Evolutionary conservation across 2,797 vertebrate species (phyloP), one percentile per base, ranked within the genome.

Genomic region (Clarias platycephalus): DNA sequence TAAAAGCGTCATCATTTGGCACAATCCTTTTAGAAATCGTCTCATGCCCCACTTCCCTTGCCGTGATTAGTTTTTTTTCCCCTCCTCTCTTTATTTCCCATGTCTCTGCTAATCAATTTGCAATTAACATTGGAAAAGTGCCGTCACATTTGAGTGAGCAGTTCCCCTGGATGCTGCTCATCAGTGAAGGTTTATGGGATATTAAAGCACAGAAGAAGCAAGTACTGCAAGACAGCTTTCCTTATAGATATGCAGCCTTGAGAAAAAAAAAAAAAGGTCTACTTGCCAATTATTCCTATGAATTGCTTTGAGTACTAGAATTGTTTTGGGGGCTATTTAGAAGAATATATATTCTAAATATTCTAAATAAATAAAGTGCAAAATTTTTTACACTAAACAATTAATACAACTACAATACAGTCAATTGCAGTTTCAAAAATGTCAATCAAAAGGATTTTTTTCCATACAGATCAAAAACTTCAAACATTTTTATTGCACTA

Each of bases 121-220:
- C 91, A 92, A 92, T 92, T 91, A 92, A 88, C 86, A 81, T 90
- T 91, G 91, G 90, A 87, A 93, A 91, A 91, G 89, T 89, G 83
- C 77, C 80, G 86, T 92, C 90, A 88, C 88, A 88, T 88, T 82
- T 85, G 90, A 89, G 86, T 86, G 89, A 90, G 90, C 89, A 88
- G 75, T 31, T 84, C 57, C 86, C 80, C 67, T 72, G 74, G 83
- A 40, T 89, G 55, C 70, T 78, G 88, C 87, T 88, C 83, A 85
- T 84, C 80, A 81, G 28, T 28, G 60, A 79, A 34, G 58, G 26
- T 81, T 88, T 88, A 86, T 82, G 78, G 79, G 88, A 80, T 75
- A 84, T 86, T 84, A 86, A 86, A 78, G 83, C 7, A 6, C 79
- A 28, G 57, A 57, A 77, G 81, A 74, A 82, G 40, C 80, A 44